A percentile compares a stretch with the other conserved stretches of the same genome.
Conservation (phyloP, 2,888 invertebrate species). For the Noctuana brunneofusca region DNA sequence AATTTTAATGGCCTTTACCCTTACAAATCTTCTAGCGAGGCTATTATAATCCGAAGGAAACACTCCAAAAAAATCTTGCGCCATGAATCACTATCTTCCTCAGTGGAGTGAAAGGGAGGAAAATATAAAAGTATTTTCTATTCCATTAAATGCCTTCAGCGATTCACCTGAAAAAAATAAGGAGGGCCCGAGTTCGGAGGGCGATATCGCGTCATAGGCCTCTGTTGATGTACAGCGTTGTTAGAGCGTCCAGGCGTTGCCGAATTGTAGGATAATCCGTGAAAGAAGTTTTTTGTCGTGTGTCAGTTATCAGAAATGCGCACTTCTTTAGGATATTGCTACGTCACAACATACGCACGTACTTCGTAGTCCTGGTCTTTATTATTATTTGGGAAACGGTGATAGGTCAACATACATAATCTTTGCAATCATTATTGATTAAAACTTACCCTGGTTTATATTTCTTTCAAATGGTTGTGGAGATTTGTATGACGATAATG, state of each 20-base stretch:
- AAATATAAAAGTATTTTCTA: slow-evolving; percentile 33
- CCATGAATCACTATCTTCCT: slow-evolving; percentile 30
- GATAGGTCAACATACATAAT: too few relatives aligned
- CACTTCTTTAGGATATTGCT: too few relatives aligned
- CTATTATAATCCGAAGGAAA: slow-evolving; percentile 27
- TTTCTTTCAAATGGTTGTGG: too few relatives aligned
- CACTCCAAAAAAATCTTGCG: slow-evolving; percentile 16
- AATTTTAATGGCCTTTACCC: slow-evolving; percentile 20
- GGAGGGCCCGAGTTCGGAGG: slow-evolving; percentile 10
- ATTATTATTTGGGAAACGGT: too few relatives aligned
- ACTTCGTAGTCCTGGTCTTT: too few relatives aligned
- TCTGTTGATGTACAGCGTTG: slow-evolving; percentile 8
- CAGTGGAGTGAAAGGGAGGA: slow-evolving; percentile 30
- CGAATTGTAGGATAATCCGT: too few relatives aligned
- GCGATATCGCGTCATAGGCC: slow-evolving; percentile 13
- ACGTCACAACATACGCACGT: too few relatives aligned
- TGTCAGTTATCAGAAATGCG: too few relatives aligned
- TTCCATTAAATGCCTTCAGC: slow-evolving; percentile 25
- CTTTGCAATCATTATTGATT: too few relatives aligned
- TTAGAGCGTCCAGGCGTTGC: neutral
- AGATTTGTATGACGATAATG: too few relatives aligned
- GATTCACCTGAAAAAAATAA: slow-evolving; percentile 26
- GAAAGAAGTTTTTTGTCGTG: too few relatives aligned
- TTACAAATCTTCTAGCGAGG: slow-evolving; percentile 9
- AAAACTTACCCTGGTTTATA: too few relatives aligned